Evolutionary conservation across 2,797 vertebrate species (phyloP).

Genomic region (Meda fulgida): DNA sequence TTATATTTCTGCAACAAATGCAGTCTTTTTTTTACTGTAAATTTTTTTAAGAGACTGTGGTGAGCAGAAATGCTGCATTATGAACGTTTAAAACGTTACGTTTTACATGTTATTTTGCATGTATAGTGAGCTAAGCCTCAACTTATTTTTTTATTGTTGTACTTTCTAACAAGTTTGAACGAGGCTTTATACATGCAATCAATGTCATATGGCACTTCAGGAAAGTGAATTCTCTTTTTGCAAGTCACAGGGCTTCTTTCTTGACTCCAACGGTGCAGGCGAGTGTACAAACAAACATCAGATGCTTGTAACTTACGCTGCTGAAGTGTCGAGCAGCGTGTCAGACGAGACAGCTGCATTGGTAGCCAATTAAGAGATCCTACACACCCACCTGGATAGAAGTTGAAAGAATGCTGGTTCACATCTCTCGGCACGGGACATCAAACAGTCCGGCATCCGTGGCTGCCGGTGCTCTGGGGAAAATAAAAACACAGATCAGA

Average conservation of each 20-base stretch:
- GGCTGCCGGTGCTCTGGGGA: constrained; percentile 65
- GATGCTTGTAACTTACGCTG: constrained; percentile 43
- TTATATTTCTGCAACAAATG: too few species aligned
- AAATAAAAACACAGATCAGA: constrained; percentile 69
- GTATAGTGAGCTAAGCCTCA: not conserved
- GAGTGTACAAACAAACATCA: constrained; percentile 47
- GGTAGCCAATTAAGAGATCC: constrained; percentile 64
- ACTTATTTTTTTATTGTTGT: not conserved
- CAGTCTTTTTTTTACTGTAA: not conserved
- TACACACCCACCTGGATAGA: constrained; percentile 61
- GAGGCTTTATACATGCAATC: not conserved
- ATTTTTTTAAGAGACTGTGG: not conserved
- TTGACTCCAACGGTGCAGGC: not conserved
- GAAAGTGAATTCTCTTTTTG: constrained; percentile 3
- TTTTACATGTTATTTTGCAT: not conserved
- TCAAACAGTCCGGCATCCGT: constrained; percentile 69
- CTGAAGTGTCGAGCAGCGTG: constrained; percentile 46
- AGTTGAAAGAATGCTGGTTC: constrained; percentile 62
- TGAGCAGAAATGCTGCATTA: not conserved
- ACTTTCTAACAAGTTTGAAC: not conserved
- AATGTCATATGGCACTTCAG: not conserved
- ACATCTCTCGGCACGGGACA: constrained; percentile 65
- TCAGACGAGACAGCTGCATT: constrained; percentile 61
- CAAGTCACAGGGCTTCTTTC: constrained; percentile 46
- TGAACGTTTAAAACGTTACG: too few species aligned